phyloP scores from a whole-genome alignment of 2,113 vertebrate species.

The Laticauda colubrina region DNA sequence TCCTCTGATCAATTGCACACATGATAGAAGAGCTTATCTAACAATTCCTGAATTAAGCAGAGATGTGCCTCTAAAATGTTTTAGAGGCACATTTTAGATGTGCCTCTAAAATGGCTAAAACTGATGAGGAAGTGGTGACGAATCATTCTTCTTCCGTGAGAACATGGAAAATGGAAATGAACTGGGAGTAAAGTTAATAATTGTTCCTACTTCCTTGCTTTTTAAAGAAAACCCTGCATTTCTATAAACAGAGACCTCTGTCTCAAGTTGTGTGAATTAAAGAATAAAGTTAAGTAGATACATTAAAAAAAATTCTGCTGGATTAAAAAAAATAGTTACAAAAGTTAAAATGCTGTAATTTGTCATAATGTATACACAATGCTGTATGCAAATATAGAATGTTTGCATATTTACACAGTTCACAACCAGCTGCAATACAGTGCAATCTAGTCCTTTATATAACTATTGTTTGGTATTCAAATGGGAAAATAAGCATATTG shows the following conservation, averaged over 20 bases:
- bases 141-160: not conserved
- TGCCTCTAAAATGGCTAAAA: not conserved
- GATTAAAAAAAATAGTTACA: not conserved
- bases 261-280: not conserved
- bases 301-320: not conserved
- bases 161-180: not conserved
- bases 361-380: not conserved
- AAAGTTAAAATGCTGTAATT: not conserved
- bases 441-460: not conserved
- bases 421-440: not conserved
- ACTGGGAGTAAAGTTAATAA: not conserved
- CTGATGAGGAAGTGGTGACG: not conserved
- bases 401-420: not conserved
- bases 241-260: not conserved
- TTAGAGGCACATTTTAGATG: too few relatives aligned
- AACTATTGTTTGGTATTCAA: slow-evolving; percentile 4
- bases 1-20: not conserved
- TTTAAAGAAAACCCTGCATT: not conserved
- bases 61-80: not conserved
- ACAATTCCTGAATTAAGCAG: not conserved
- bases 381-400: not conserved
- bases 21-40: not conserved
- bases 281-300: not conserved
- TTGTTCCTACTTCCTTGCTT: slow-evolving; percentile 8
- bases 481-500: not conserved